These are phyloP conservation scores for Mercenaria mercenaria DNA, from an alignment of 1,140 invertebrate species.

Conservation along the genomic window DNA sequence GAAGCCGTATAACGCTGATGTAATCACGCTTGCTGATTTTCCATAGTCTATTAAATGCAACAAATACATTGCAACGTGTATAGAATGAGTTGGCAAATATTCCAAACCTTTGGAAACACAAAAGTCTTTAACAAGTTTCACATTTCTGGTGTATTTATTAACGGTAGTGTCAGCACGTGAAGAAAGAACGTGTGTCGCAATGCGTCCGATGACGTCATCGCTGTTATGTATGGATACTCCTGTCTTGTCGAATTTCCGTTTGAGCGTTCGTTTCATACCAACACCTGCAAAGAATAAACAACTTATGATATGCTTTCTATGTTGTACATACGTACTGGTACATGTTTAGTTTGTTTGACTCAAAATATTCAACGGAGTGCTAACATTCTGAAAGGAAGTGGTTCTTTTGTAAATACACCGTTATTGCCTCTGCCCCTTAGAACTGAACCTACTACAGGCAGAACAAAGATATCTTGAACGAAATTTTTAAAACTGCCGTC, in stretches of 20 bases:
- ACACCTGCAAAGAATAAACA: no score
- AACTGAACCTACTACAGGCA: background rate
- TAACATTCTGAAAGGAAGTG: background rate
- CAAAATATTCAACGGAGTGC: no score
- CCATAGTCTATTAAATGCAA: background rate
- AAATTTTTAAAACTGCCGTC: background rate
- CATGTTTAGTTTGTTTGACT: no score
- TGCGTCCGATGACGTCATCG: background rate
- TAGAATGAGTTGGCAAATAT: background rate
- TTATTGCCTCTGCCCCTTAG: background rate
- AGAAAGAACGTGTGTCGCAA: background rate
- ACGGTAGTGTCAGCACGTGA: background rate
- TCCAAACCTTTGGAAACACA: background rate
- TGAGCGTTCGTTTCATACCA: no score
- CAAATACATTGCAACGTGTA: background rate
- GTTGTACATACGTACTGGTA: no score
- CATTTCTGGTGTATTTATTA: background rate
- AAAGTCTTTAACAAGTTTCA: background rate
- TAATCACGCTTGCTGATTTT: background rate
- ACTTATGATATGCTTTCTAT: no score
- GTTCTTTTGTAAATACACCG: background rate
- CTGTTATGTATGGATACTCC: no score
- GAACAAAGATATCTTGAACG: background rate
- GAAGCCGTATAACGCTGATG: no score
- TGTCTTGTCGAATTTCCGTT: no score